phyloP scores from a whole-genome alignment of 2,113 vertebrate genomes.

The Crotalus tigris region DNA sequence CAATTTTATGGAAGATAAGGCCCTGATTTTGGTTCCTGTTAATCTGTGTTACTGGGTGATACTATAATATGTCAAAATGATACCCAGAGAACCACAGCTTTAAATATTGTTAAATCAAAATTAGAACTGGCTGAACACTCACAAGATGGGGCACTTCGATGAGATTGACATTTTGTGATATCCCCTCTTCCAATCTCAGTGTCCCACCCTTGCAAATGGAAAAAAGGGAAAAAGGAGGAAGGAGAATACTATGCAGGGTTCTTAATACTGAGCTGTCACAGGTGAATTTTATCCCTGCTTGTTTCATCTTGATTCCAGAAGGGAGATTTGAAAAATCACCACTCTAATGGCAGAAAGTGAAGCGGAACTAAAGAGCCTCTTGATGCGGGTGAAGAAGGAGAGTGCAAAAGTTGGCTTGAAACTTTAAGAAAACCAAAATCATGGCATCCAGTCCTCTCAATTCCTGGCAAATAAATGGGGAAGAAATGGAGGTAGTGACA shows the following conservation, averaged over 20 bases:
- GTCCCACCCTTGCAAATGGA: neutral
- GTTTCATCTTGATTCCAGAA: neutral
- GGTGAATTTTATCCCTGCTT: neutral
- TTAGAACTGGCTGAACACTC: neutral
- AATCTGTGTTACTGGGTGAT: neutral
- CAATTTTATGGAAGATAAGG: neutral
- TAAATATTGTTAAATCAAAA: neutral
- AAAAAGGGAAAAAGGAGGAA: neutral
- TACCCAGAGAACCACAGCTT: neutral
- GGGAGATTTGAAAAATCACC: neutral
- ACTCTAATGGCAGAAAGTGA: no score
- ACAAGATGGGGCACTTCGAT: neutral
- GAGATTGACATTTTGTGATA: neutral
- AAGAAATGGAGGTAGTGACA: no score
- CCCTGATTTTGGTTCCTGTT: neutral
- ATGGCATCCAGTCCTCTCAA: no score
- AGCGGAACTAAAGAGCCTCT: no score
- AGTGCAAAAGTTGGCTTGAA: no score
- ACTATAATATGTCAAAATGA: neutral
- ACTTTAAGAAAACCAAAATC: no score
- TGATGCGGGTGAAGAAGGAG: no score
- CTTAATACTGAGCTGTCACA: neutral
- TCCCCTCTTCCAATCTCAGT: neutral
- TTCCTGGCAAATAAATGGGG: no score
- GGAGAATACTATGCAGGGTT: neutral